Conservation (phyloP, 2,113 vertebrate genomes). For the Tylochromis polylepis region DNA sequence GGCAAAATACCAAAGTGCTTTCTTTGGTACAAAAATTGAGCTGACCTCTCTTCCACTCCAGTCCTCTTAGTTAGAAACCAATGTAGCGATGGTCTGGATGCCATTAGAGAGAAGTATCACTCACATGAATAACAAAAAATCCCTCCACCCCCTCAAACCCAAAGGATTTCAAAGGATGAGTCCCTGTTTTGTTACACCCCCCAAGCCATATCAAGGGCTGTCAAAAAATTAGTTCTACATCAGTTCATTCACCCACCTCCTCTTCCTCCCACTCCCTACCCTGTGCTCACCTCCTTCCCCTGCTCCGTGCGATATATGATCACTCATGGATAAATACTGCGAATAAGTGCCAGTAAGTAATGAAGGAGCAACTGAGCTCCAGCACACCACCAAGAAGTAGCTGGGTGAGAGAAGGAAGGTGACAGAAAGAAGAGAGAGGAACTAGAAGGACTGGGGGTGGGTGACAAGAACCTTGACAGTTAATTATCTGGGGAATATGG, state of each 20-base stretch:
- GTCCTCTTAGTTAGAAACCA: background rate
- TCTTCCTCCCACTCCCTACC: background rate
- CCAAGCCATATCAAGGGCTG: slow-evolving; percentile 36
- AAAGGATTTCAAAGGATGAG: slow-evolving; percentile 1
- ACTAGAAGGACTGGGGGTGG: background rate
- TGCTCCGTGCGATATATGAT: slow-evolving; percentile 25
- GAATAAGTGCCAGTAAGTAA: slow-evolving; percentile 41
- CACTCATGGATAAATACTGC: slow-evolving; percentile 47
- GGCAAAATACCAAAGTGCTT: background rate
- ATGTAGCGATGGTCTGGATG: background rate
- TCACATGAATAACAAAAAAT: background rate
- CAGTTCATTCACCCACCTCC: slow-evolving; percentile 20
- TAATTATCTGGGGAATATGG: slow-evolving; percentile 68
- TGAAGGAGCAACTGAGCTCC: slow-evolving; percentile 21
- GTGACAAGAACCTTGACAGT: slow-evolving; percentile 61
- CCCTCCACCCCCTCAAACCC: background rate
- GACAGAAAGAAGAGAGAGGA: background rate
- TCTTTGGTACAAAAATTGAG: background rate
- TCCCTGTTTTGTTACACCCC: background rate
- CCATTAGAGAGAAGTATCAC: background rate
- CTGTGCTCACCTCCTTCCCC: background rate
- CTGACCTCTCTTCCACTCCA: background rate
- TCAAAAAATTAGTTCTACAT: slow-evolving; percentile 55
- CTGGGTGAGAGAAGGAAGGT: background rate
- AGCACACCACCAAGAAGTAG: background rate